These are phyloP conservation scores for Hippocampus zosterae DNA, from an alignment of 2,113 vertebrate species.

Conservation along the genomic window DNA sequence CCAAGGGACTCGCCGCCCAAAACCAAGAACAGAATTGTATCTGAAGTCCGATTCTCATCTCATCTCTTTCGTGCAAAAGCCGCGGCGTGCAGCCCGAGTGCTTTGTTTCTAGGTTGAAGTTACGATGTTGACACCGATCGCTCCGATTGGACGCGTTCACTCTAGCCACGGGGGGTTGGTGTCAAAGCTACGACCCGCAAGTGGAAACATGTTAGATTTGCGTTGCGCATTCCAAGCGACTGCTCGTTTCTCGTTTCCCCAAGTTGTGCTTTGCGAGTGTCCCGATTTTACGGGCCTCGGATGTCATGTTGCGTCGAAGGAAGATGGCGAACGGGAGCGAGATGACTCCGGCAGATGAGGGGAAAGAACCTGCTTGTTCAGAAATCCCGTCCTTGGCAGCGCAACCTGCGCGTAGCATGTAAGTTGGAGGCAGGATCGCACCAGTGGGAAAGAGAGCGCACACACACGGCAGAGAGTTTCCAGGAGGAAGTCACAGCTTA, in stretches of 20 bases:
- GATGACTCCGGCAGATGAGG: constrained; percentile 63
- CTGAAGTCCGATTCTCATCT: too few species aligned
- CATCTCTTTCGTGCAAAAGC: too few species aligned
- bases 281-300: constrained; percentile 32
- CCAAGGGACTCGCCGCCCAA: neutral
- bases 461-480: constrained; percentile 36
- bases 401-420: constrained; percentile 7
- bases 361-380: constrained; percentile 38
- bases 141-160: neutral
- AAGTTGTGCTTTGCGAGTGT: constrained; percentile 37
- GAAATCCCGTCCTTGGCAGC: constrained; percentile 45
- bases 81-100: too few species aligned
- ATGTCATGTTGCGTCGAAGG: constrained; percentile 19
- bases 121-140: too few species aligned
- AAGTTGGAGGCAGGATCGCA: constrained; percentile 27
- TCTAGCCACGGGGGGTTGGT: neutral
- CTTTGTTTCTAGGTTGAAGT: too few species aligned
- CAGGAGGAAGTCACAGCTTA: constrained; percentile 48
- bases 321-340: neutral
- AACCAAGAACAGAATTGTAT: neutral
- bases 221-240: constrained; percentile 19
- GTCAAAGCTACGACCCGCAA: too few species aligned
- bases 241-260: constrained; percentile 17
- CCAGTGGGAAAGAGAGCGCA: constrained; percentile 39
- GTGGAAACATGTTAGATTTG: constrained; percentile 1